phyloP scores from a whole-genome alignment of 2,888 invertebrate species.

The Mesorhabditis spiculigera region DNA sequence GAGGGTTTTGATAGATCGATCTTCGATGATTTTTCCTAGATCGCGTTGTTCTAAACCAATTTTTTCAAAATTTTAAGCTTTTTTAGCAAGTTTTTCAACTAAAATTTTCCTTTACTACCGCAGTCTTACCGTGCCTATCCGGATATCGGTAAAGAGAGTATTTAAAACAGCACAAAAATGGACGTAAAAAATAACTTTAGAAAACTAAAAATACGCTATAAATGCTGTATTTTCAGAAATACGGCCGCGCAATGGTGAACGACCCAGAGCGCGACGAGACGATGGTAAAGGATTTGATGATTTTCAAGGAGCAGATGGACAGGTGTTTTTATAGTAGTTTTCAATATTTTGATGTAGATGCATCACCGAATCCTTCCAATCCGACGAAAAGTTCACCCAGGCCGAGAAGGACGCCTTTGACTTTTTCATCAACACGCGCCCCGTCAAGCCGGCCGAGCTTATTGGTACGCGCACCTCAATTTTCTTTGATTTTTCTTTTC shows the following conservation, averaged over 20 bases:
- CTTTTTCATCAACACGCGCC: slow-evolving; percentile 91
- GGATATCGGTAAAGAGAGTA: too few species aligned
- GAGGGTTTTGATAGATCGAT: too few species aligned
- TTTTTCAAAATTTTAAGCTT: too few species aligned
- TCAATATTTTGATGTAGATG: neutral
- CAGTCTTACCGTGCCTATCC: too few species aligned
- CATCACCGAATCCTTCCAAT: slow-evolving; percentile 79
- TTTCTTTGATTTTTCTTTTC: slow-evolving; percentile 23
- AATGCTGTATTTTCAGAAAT: slow-evolving; percentile 25
- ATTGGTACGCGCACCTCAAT: slow-evolving; percentile 71
- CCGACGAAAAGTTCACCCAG: slow-evolving; percentile 89
- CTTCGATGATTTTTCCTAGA: too few species aligned
- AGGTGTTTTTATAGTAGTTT: slow-evolving; percentile 12
- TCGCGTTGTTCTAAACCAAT: too few species aligned
- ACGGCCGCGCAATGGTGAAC: slow-evolving; percentile 87
- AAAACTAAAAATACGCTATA: too few species aligned
- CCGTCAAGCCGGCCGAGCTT: slow-evolving; percentile 96
- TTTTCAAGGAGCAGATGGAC: slow-evolving; percentile 92
- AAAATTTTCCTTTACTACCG: too few species aligned
- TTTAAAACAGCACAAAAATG: too few species aligned
- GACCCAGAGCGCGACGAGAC: slow-evolving; percentile 96
- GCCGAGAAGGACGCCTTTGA: slow-evolving; percentile 86
- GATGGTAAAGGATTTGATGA: slow-evolving; percentile 92
- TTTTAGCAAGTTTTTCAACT: too few species aligned
- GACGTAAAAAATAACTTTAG: too few species aligned